Evolutionary conservation across 2,888 invertebrate genomes (phyloP), one percentile per base, ranked within the genome.

Genomic region (Parascotia fuliginaria): DNA sequence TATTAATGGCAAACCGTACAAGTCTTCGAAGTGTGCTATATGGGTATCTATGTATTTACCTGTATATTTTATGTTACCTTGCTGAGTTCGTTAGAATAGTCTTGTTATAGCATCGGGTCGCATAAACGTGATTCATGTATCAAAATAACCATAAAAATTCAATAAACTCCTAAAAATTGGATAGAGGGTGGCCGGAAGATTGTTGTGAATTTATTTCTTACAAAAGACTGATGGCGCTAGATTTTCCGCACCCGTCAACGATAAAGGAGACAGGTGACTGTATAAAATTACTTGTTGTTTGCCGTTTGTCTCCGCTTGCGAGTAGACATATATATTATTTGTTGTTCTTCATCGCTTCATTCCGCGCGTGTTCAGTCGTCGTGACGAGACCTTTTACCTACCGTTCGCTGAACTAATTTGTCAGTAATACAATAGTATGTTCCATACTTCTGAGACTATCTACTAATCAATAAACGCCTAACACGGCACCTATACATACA

Each of bases 91-190:
- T 60, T 60, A 62, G 41, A 62, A 59, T 60, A 63, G 55, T 63
- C 72, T 74, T 71, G 71, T 75, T 73, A 75, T 60, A 50, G 51
- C 55, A 60, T 65, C 45, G 58, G 71, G 74, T 73, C 75, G 60
- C 82, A 81, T 82, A 81, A 79, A 69, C 16, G 60, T 78, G 79
- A 81, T 79, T 73, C 56, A 78, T 77, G 72, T 56, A 54, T 52
- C 63, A 74, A 72, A 73, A 80, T 82, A 82, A 77, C 75, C 81
- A 81, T 83, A 80, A 80, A 79, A 79, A 79, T 73, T 77, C 77
- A 75, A 80, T 82, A 76, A 79, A 72, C 68, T 65, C 72, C 66
- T 71, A 68, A 73, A 70, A 75, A 77, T 72, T 75, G 72, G 75
- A 72, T 70, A 68, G 61, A 65, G 50, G 65, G 52, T 55, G 60